Evolutionary conservation across 1,140 invertebrate species (phyloP).

Genomic region (Ceratina australensis): DNA sequence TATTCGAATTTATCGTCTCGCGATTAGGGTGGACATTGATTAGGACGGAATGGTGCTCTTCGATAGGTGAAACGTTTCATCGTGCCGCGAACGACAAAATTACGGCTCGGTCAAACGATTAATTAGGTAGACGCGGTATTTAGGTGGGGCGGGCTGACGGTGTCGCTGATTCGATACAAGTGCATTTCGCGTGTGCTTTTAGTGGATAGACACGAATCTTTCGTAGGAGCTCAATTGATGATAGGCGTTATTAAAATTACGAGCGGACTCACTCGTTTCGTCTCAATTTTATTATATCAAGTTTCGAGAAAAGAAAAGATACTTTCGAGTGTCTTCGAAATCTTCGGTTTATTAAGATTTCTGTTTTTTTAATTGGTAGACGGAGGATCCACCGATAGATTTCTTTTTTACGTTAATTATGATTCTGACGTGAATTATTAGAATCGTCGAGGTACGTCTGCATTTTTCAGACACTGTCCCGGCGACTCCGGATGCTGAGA

Average conservation of each 20-base stretch:
- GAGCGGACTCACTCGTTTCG: not conserved
- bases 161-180: constrained; percentile 33
- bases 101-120: not conserved
- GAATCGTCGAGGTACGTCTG: not conserved
- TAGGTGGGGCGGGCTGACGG: constrained; percentile 38
- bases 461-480: constrained; percentile 1
- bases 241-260: not conserved
- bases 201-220: not conserved
- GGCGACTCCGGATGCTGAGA: constrained; percentile 1
- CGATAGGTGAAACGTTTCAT: constrained; percentile 49
- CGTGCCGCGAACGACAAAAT: not conserved
- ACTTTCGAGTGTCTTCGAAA: not conserved
- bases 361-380: not conserved
- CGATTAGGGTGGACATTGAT: too few relatives aligned
- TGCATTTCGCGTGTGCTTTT: not conserved
- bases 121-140: constrained; percentile 49
- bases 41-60: constrained; percentile 54
- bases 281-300: too few relatives aligned
- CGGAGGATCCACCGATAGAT: too few relatives aligned
- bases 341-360: too few relatives aligned
- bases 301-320: too few relatives aligned
- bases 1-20: constrained; percentile 38
- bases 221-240: not conserved
- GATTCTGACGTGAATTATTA: too few relatives aligned
- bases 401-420: too few relatives aligned